Conservation (phyloP, 2,113 vertebrate species). For the Potamarius usumacintae region DNA sequence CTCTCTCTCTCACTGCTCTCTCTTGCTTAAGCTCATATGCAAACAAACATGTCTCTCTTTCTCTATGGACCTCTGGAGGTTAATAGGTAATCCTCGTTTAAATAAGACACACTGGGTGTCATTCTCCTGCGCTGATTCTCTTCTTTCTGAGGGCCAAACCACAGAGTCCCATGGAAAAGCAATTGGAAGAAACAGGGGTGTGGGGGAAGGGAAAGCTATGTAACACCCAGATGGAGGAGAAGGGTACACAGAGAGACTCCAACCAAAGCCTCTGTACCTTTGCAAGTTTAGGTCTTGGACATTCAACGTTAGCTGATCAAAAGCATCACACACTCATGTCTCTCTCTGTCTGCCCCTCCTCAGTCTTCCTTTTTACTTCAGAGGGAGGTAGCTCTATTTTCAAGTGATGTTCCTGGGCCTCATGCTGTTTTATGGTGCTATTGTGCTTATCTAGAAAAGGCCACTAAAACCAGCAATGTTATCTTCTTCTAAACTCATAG, state of each 20-base stretch:
- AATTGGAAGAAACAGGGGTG: constrained; percentile 52
- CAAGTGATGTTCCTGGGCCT: constrained; percentile 55
- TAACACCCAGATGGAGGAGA: constrained; percentile 15
- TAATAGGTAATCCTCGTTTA: constrained; percentile 73
- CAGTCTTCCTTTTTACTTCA: constrained; percentile 54
- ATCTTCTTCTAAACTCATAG: constrained; percentile 66
- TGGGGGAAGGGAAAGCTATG: constrained; percentile 16
- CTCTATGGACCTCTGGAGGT: constrained; percentile 50
- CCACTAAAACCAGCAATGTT: constrained; percentile 65
- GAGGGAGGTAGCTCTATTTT: constrained; percentile 64
- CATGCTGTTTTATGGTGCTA: constrained; percentile 71
- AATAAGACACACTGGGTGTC: constrained; percentile 63
- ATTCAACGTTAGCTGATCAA: constrained; percentile 47
- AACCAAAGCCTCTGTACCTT: constrained; percentile 16
- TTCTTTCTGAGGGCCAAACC: constrained; percentile 65
- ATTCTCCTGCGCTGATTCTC: constrained; percentile 51
- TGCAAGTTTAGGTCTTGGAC: constrained; percentile 17
- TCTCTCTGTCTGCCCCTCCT: constrained; percentile 51
- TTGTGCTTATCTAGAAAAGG: constrained; percentile 68
- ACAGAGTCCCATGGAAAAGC: constrained; percentile 63
- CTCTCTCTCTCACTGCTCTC: constrained; percentile 4
- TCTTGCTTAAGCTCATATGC: constrained; percentile 42
- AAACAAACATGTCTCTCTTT: constrained; percentile 41
- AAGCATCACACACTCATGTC: constrained; percentile 39
- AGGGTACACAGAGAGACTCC: constrained; percentile 58